Conservation (phyloP, 1,140 invertebrate species). For the Idris sp. region DNA sequence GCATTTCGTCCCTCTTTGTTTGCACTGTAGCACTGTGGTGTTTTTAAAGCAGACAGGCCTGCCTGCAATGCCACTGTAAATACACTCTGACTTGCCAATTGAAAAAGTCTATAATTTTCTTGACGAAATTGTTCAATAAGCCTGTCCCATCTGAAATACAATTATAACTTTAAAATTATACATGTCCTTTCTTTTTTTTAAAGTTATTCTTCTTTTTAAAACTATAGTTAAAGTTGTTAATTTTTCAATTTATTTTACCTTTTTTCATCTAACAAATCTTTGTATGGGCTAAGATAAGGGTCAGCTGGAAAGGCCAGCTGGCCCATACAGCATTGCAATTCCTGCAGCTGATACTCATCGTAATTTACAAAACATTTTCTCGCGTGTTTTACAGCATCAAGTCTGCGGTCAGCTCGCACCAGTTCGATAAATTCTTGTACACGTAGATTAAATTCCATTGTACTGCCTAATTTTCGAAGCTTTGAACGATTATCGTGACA, state of each 20-base stretch:
- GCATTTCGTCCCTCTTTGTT: conserved; percentile 84
- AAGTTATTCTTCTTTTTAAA: no score
- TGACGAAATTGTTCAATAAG: conserved; percentile 94
- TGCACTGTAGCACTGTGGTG: conserved; percentile 89
- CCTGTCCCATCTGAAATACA: conserved; percentile 85
- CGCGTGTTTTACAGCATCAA: conserved; percentile 96
- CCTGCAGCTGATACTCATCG: conserved; percentile 90
- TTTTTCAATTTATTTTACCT: conserved; percentile 59
- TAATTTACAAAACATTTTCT: conserved; percentile 93
- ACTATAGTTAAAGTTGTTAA: background rate
- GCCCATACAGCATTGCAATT: conserved; percentile 96
- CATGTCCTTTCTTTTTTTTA: no score
- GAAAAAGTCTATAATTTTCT: conserved; percentile 96
- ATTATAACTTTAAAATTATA: no score
- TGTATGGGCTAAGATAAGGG: conserved; percentile 86
- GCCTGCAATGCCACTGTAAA: conserved; percentile 94
- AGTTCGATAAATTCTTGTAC: conserved; percentile 96
- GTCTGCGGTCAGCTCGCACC: conserved; percentile 88
- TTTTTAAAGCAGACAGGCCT: conserved; percentile 96
- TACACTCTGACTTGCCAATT: conserved; percentile 93
- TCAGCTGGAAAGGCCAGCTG: conserved; percentile 93
- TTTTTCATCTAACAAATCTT: conserved; percentile 83
- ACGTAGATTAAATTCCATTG: conserved; percentile 94
- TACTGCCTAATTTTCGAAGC: conserved; percentile 93
- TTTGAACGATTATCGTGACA: conserved; percentile 98